A percentile compares a stretch with the other conserved stretches of the same genome.
Conservation (phyloP, 2,113 vertebrate species). For the Telmatochromis sp. region DNA sequence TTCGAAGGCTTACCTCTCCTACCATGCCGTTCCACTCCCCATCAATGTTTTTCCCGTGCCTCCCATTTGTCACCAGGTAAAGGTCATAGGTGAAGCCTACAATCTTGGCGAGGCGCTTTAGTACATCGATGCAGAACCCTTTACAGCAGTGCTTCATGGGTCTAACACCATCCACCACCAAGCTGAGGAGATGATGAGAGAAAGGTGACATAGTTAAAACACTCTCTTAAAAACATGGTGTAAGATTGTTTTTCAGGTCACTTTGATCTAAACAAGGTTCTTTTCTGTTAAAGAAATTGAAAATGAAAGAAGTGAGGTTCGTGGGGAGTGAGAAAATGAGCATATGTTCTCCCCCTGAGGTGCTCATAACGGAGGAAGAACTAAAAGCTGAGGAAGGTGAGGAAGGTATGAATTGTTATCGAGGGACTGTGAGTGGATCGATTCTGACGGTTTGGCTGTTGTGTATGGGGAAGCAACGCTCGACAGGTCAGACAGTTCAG, state of each 20-base stretch:
- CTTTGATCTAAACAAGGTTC: background rate
- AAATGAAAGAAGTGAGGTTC: background rate
- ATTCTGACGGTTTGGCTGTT: background rate
- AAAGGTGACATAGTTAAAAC: background rate
- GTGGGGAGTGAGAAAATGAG: background rate
- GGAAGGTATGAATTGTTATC: background rate
- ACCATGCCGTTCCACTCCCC: constrained; percentile 95
- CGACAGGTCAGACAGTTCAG: background rate
- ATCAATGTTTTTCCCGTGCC: constrained; percentile 81
- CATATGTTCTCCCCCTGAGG: background rate
- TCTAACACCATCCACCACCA: constrained; percentile 71
- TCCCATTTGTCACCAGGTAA: constrained; percentile 89
- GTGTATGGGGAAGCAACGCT: background rate
- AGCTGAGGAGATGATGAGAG: constrained; percentile 54
- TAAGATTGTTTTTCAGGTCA: background rate
- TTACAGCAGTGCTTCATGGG: constrained; percentile 92
- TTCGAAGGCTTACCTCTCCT: constrained; percentile 78
- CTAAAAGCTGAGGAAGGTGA: background rate
- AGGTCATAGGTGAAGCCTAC: constrained; percentile 94
- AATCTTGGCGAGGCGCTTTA: constrained; percentile 86
- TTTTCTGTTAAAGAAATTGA: background rate
- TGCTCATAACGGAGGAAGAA: background rate
- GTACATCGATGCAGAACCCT: constrained; percentile 93
- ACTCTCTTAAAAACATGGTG: background rate
- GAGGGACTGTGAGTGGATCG: background rate